These are phyloP conservation scores for Mystacides longicornis DNA, from an alignment of 2,888 invertebrate genomes.

Conservation along the genomic window DNA sequence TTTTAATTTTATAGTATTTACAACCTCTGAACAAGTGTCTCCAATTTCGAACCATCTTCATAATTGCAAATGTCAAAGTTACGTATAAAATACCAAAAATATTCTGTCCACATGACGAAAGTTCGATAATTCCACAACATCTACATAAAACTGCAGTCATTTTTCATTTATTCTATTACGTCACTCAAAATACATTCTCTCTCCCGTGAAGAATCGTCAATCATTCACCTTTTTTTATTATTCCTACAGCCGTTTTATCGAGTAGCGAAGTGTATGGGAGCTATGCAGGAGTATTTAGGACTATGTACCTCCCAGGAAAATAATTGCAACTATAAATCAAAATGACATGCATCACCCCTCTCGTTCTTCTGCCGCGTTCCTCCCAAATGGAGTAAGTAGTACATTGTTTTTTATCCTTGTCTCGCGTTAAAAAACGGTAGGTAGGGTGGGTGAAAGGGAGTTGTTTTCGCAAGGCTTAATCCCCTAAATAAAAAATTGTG, in stretches of 20 bases:
- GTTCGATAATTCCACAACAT: not conserved
- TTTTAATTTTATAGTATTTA: no score
- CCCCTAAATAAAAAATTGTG: not conserved
- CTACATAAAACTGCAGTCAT: not conserved
- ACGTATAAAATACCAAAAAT: no score
- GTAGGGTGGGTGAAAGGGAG: not conserved
- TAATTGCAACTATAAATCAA: constrained; percentile 27
- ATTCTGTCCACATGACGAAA: no score
- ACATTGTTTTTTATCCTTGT: constrained; percentile 1
- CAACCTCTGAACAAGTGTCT: no score
- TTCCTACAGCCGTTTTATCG: constrained; percentile 22
- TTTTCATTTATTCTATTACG: constrained; percentile 22
- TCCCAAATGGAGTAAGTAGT: constrained; percentile 4
- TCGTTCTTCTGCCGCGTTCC: not conserved
- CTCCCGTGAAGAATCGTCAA: constrained; percentile 22
- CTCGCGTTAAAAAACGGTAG: not conserved
- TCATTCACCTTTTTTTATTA: constrained; percentile 25
- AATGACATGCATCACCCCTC: constrained; percentile 25
- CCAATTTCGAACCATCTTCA: no score
- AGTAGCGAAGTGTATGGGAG: no score
- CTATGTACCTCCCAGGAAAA: constrained; percentile 13
- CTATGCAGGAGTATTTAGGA: no score
- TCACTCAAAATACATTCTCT: constrained; percentile 19
- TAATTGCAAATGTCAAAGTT: no score
- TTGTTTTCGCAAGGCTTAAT: not conserved